Evolutionary conservation across 2,113 vertebrate genomes (phyloP), one percentile per base, ranked within the genome.

Genomic region (Etia nguti): DNA sequence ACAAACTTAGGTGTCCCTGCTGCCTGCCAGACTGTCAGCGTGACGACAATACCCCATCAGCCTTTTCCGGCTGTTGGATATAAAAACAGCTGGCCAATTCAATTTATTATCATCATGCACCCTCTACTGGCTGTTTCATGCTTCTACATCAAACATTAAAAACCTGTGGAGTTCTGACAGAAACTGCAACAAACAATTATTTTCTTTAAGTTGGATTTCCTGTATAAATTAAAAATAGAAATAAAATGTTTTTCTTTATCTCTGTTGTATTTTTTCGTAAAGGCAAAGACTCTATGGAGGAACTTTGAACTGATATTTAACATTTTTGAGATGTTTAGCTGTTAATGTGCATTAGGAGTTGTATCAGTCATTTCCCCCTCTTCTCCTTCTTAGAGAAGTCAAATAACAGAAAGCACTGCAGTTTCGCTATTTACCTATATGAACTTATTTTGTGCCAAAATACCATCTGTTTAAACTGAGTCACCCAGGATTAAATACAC

Each of bases 381-480:
- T 70, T 70, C 18, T 41, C 10, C 46, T 26, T 82, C 36, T 6
- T 46, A 57, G n/a, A 52, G 68, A 54, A 59, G 4, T n/a, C 11
- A 75, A 34, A 68, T 2, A 57, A 68, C 8, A 57, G 10, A 55
- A 20, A 56, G 54, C 26, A 20, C 11, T 29, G 52, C 48, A 31
- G 10, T 46, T 50, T 82, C 79, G 75, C 90, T 93, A 38, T 86
- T 91, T 50, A 52, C 4, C 80, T 50, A 12, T 43, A 9, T 82
- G 26, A 87, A 82, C 36, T 88, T 54, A 70, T 79, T 70, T 55
- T 26, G 48, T 24, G 10, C 82, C 85, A 83, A 81, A 93, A 90
- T 89, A 83, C 91, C 95, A 94, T 94, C 92, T 96, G 94, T 90
- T 89, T 84, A 50, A 54, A 34, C 52, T 65, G 36, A 89, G 85